A percentile compares a stretch with the other conserved stretches of the same genome.
Evolutionary conservation across 2,888 invertebrate genomes (phyloP).

Genomic region (Morinoia aosen): DNA sequence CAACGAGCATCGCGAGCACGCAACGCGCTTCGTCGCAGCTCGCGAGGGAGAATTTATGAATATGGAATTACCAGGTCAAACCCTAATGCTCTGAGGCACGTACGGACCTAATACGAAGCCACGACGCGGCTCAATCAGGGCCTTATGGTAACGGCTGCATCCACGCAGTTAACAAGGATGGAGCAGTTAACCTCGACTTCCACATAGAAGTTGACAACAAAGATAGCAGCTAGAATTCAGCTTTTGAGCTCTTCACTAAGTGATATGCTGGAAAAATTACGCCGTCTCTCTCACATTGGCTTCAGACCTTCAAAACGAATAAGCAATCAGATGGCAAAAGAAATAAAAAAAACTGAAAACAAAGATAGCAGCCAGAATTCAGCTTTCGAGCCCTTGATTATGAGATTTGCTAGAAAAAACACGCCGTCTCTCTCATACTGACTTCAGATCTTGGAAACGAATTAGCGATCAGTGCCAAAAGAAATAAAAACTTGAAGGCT

Average conservation of each 20-base stretch:
- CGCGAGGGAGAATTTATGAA: constrained; percentile 8
- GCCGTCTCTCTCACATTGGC: not conserved
- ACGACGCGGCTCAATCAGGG: not conserved
- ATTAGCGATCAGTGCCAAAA: not conserved
- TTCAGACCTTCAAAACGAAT: not conserved
- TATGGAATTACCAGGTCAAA: not conserved
- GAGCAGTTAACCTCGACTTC: not conserved
- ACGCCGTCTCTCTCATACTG: not conserved
- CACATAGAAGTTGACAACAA: not conserved
- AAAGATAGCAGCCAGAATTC: not conserved
- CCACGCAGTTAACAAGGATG: not conserved
- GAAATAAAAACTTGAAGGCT: not conserved
- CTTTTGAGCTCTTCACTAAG: not conserved
- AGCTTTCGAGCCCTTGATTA: not conserved
- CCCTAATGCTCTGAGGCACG: not conserved
- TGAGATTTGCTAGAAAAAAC: not conserved
- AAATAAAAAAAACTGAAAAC: not conserved
- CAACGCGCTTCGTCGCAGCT: constrained; percentile 6
- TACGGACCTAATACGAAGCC: not conserved
- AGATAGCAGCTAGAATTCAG: not conserved
- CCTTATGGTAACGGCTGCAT: not conserved
- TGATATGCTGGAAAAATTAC: not conserved
- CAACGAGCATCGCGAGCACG: constrained; percentile 24
- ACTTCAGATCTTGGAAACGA: not conserved
- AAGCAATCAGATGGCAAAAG: not conserved